phyloP scores from a whole-genome alignment of 2,113 vertebrate species.

The Paradisaea rubra region DNA sequence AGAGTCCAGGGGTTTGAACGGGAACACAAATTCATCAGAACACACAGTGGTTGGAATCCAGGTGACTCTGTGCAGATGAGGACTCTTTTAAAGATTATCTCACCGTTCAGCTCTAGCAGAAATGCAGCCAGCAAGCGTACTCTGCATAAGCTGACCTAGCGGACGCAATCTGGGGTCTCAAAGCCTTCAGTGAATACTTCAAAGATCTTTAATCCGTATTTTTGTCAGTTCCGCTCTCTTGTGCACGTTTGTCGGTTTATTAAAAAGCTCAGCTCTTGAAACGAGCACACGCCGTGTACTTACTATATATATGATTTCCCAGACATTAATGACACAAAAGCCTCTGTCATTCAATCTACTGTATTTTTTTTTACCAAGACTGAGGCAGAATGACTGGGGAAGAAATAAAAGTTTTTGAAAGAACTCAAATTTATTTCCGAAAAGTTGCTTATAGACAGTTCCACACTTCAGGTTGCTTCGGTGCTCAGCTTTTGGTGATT shows the following conservation, averaged over 20 bases:
- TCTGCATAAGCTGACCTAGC: background rate
- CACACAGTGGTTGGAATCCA: background rate
- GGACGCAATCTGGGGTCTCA: background rate
- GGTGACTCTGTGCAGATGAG: background rate
- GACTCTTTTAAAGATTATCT: background rate
- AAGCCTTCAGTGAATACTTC: background rate
- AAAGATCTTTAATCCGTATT: background rate
- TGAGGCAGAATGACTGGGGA: background rate
- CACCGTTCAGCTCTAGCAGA: background rate
- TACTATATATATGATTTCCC: background rate
- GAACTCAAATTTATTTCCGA: background rate
- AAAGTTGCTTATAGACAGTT: background rate
- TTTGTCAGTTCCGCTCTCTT: background rate
- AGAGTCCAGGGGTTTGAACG: background rate
- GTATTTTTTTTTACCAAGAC: background rate
- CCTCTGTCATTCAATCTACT: background rate
- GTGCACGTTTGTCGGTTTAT: background rate
- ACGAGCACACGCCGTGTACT: background rate
- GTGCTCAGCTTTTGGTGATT: background rate
- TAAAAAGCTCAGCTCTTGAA: background rate
- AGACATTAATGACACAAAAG: background rate
- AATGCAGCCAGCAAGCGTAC: background rate
- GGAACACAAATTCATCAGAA: background rate
- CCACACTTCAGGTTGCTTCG: background rate
- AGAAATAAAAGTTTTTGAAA: background rate